Base-by-base conservation (phyloP, 2,113 vertebrate genomes). In the Platichthys flesus region DNA sequence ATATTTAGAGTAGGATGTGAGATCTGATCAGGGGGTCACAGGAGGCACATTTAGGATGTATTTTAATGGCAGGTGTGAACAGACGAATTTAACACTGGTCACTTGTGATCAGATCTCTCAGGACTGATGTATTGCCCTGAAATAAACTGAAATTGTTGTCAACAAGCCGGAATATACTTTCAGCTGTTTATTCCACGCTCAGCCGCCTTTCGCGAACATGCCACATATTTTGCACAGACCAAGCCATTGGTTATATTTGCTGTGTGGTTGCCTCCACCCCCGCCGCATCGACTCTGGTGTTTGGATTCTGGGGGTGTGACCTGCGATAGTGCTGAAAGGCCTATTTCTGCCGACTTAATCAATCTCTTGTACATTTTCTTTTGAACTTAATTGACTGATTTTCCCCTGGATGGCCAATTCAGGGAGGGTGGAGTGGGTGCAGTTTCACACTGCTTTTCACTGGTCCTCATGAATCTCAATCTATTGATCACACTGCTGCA, bases 401-500 rank as follows among this genome's bases (percentile, higher is more conserved):
- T 74, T 84, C 2, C 57, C 67, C 74, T 58, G 7, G 76, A 71
- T 64, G 76, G 64, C 75, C 71, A 86, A 59, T 79, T 74, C 40
- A 66, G 66, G 58, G 59, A 35, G 74, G 78, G 67, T 62, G 45
- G 71, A 62, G 76, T 71, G 86, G 70, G 56, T 63, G 72, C 76
- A 71, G 79, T 87, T 85, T 84, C 82, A 89, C 59, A 77, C 72
- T 59, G 74, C 86, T 49, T 75, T 87, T 91, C 75, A 56, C 56
- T 64, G 74, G 85, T 85, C 76, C 71, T 81, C 80, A 78, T 86
- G 92, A 92, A 88, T 89, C 81, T 65, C 82, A 64, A 72, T 85
- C 83, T 90, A 93, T 92, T 88, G 91, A 93, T 93, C 82, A 75
- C 47, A 61, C 69, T 73, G 62, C 87, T 89, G 78, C 83, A 86